These are phyloP conservation scores for Pampusana beccarii DNA, from an alignment of 2,113 vertebrate genomes.

Conservation along the genomic window DNA sequence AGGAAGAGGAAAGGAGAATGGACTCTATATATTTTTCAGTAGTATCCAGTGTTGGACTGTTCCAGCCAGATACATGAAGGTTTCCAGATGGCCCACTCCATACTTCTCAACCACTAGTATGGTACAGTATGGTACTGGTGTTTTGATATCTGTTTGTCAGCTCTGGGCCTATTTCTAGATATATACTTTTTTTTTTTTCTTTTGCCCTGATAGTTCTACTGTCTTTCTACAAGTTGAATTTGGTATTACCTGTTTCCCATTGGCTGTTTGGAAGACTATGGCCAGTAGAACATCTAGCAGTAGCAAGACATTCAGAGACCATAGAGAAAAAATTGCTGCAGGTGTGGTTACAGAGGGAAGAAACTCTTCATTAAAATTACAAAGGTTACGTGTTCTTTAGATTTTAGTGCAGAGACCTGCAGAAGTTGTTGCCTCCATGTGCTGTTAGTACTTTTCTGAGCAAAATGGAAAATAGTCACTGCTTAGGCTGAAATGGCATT, in stretches of 20 bases:
- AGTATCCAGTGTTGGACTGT: slow-evolving; percentile 49
- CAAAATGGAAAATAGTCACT: not conserved
- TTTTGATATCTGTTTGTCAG: slow-evolving; percentile 45
- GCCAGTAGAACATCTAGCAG: not conserved
- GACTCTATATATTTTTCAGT: slow-evolving; percentile 53
- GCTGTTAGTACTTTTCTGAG: not conserved
- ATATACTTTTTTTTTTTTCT: not conserved
- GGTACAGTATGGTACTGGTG: slow-evolving; percentile 54
- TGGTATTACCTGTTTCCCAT: not conserved
- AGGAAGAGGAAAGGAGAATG: slow-evolving; percentile 59
- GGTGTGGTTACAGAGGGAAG: not conserved
- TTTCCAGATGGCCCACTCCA: slow-evolving; percentile 57
- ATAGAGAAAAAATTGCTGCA: not conserved
- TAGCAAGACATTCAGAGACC: not conserved
- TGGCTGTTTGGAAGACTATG: not conserved
- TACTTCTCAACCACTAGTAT: slow-evolving; percentile 61
- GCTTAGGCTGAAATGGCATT: not conserved
- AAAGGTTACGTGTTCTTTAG: fast-evolving
- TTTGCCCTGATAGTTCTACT: not conserved
- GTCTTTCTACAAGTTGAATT: not conserved
- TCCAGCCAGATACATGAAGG: slow-evolving; percentile 47
- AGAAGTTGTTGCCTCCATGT: not conserved
- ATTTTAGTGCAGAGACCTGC: not conserved
- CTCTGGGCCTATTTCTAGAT: slow-evolving; percentile 39
- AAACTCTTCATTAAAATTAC: not conserved